phyloP scores from a whole-genome alignment of 2,113 vertebrate species.

The Vimba vimba region DNA sequence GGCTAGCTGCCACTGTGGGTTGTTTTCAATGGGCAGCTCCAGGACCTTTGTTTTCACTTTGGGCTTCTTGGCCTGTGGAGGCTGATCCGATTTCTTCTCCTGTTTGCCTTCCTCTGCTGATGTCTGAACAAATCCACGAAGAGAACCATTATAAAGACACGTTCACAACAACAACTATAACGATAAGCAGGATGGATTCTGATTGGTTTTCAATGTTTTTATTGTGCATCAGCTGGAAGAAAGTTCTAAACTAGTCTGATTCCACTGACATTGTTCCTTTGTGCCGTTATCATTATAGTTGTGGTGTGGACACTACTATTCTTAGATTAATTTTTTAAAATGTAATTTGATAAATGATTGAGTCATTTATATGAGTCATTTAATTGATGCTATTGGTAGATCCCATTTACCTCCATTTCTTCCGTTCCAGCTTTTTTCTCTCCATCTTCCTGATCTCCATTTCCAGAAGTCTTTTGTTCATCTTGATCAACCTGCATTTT shows the following conservation, averaged over 20 bases:
- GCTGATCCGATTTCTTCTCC: slow-evolving; percentile 92
- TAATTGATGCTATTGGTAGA: background rate
- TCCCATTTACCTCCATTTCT: slow-evolving; percentile 90
- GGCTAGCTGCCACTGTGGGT: slow-evolving; percentile 92
- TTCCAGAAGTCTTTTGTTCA: slow-evolving; percentile 80
- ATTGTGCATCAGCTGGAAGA: too few species aligned
- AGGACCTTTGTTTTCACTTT: slow-evolving; percentile 96
- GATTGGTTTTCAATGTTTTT: too few species aligned
- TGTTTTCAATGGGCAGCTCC: slow-evolving; percentile 93
- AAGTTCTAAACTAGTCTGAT: too few species aligned
- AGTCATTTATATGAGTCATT: background rate
- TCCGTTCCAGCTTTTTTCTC: slow-evolving; percentile 88
- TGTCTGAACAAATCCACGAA: slow-evolving; percentile 73
- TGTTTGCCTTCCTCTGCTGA: slow-evolving; percentile 86
- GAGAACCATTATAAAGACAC: background rate
- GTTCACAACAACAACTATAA: too few species aligned
- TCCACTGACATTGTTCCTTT: too few species aligned
- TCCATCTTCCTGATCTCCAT: slow-evolving; percentile 77
- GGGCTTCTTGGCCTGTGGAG: slow-evolving; percentile 95
- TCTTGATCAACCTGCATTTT: slow-evolving; percentile 96
- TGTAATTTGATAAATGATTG: background rate
- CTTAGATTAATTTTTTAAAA: too few species aligned
- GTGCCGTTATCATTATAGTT: too few species aligned
- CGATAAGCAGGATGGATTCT: too few species aligned
- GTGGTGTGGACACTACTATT: too few species aligned